phyloP scores from a whole-genome alignment of 2,888 invertebrate genomes.

The Xanthorhoe spadicearia region DNA sequence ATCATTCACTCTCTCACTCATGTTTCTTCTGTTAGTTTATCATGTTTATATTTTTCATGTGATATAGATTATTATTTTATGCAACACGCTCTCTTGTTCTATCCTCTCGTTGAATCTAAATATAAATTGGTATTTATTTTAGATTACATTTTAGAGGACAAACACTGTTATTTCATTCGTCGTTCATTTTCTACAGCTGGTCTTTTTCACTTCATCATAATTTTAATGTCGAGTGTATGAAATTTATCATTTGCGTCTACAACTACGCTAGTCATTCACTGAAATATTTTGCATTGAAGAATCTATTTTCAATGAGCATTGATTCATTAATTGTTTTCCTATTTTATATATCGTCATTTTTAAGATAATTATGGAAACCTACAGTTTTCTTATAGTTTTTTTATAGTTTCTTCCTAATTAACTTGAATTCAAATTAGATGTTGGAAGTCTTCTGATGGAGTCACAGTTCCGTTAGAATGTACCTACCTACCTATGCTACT shows the following conservation, averaged over 20 bases:
- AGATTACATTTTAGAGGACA: constrained; percentile 49
- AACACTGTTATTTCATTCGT: constrained; percentile 28
- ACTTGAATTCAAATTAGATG: not conserved
- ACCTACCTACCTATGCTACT: no score
- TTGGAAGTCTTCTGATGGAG: not conserved
- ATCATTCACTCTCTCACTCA: not conserved
- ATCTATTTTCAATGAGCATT: not conserved
- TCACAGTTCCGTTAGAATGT: not conserved
- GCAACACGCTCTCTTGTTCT: not conserved
- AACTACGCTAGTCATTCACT: not conserved
- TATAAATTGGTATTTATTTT: constrained; percentile 54
- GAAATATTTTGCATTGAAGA: not conserved
- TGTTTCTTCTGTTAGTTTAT: not conserved
- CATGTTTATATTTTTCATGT: not conserved
- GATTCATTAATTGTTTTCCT: not conserved
- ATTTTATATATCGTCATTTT: no score
- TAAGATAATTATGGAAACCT: no score
- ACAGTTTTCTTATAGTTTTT: no score
- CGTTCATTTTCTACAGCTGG: constrained; percentile 9
- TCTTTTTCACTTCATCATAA: constrained; percentile 2
- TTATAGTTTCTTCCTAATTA: not conserved
- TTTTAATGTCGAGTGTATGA: not conserved
- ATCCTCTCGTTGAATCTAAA: constrained; percentile 43
- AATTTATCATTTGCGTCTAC: constrained; percentile 1
- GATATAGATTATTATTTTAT: not conserved